Conservation (phyloP, 2,113 vertebrate species). For the Ochotona curzoniae region DNA sequence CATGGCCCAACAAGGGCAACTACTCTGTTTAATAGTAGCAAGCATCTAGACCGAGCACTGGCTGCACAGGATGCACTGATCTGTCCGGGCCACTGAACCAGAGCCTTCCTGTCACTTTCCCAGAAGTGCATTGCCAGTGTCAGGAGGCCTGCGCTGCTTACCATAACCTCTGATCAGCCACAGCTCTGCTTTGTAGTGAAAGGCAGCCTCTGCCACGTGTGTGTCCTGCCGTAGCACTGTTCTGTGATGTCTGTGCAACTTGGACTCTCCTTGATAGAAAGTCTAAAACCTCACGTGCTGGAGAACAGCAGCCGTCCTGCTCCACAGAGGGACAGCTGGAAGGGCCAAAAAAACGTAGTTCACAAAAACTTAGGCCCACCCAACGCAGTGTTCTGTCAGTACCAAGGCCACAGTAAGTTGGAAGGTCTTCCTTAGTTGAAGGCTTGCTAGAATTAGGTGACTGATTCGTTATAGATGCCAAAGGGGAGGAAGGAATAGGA, state of each 20-base stretch:
- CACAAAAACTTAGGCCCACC: neutral
- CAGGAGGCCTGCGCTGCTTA: constrained; percentile 68
- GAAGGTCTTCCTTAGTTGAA: neutral
- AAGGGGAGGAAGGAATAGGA: constrained; percentile 40
- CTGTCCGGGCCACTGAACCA: neutral
- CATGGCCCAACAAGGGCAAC: neutral
- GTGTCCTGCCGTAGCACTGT: constrained; percentile 54
- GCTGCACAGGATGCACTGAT: neutral
- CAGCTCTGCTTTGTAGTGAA: constrained; percentile 80
- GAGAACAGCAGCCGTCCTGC: neutral
- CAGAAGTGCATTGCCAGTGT: neutral
- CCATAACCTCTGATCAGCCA: constrained; percentile 72
- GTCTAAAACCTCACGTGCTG: neutral
- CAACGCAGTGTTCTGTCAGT: neutral
- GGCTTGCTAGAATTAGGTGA: neutral
- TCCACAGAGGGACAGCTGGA: neutral
- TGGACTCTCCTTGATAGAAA: constrained; percentile 51
- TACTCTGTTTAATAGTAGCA: neutral
- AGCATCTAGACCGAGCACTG: neutral
- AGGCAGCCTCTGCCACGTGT: constrained; percentile 65
- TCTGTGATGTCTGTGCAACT: constrained; percentile 55
- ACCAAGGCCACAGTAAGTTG: neutral
- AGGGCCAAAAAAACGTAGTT: neutral
- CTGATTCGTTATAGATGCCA: neutral
- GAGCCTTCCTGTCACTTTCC: constrained; percentile 24